Base-by-base conservation (phyloP, 1,140 invertebrate species). In the Sinonovacula constricta region DNA sequence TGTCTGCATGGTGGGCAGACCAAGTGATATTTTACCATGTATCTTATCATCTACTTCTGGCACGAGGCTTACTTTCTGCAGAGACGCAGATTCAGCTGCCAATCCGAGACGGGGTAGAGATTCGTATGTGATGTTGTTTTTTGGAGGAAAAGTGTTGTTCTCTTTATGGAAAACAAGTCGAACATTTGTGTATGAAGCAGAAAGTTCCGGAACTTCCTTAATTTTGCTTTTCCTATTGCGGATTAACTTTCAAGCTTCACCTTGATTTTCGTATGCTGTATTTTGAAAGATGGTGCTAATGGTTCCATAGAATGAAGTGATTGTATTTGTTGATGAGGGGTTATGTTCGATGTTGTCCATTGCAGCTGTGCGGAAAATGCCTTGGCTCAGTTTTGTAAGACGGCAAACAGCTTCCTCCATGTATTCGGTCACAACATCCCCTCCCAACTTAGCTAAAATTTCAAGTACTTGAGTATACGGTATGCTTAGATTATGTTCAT, bases 341-440 rank as follows among this genome's bases (percentile, higher is more conserved):
- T 85, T 84, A 51, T 85, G 82, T 45, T 85, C 84, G 45, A 81
- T 79, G 54, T 84, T 83, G 60, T 85, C 80, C 28, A 83, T n/a
- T 5, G 80, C 71, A 28, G 62, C 51, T 30, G 72, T 83, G 28
- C 68, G 79, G 53, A 83, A 80, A 1, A 84, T 0, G 28, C 36
- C 62, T 66, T 75, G 63, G n/a, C 51, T 45, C 22, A 83, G 65
- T 15, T 26, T 49, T 39, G 68, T 12, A 39, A 76, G 71, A 77
- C 75, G 80, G 57, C 79, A 70, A 33, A 80, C 49, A 30, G 63
- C 66, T 51, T 81, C 62, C 62, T 62, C 56, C 14, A 39, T 4
- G 60, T 51, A 82, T 59, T 34, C 26, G n/a, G 15, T 4, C 18
- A 69, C n/a, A 30, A 71, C 51, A 34, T 65, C 67, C 0, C 72